Base-by-base conservation (phyloP, 2,113 vertebrate species). In the Ciconia maguari region DNA sequence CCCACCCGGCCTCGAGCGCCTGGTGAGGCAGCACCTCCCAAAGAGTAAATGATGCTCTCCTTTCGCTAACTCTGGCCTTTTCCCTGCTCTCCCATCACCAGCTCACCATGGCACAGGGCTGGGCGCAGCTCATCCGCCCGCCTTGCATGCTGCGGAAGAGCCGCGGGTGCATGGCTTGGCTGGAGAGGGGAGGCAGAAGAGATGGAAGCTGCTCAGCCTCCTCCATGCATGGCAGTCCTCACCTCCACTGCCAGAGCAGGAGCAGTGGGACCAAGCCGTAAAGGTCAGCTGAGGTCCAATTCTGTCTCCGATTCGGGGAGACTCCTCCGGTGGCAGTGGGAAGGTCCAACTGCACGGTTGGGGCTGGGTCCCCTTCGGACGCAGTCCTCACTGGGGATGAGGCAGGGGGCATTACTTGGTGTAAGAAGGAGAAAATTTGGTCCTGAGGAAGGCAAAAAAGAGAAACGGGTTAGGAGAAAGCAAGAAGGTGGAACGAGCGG, bases 321-420 rank as follows among this genome's bases (percentile, higher is more conserved):
- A 26, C 9, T 29, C 32, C 27, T 22, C 8, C 1, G 0, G 55
- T 22, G n/a, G 21, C 52, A 44, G 9, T 9, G 24, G 38, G 27
- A 64, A 83, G 9, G 17, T 57, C 36, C 0, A 1, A 21, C 32
- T 16, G 36, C 76, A 26, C 1, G 2, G n/a, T 2, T 66, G 41
- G 41, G 48, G 10, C 29, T 68, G 49, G 9, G 8, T 74, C 29
- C 19, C 18, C 51, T 87, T 84, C 2, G 4, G 64, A 57, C 7
- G 8, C 1, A 3, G 36, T 29, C 13, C 30, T 44, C 0, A 0
- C 7, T 13, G 29, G 11, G 10, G 17, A 11, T 5, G 77, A 90
- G 38, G 58, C 11, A 10, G 7, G 25, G 15, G 25, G 4, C 26
- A 5, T 49, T 24, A 9, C 13, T 12, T 1, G 0, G 32, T 22